Base-by-base conservation (phyloP, 64 coral and sea anemone species). In the Montipora cactus region DNA sequence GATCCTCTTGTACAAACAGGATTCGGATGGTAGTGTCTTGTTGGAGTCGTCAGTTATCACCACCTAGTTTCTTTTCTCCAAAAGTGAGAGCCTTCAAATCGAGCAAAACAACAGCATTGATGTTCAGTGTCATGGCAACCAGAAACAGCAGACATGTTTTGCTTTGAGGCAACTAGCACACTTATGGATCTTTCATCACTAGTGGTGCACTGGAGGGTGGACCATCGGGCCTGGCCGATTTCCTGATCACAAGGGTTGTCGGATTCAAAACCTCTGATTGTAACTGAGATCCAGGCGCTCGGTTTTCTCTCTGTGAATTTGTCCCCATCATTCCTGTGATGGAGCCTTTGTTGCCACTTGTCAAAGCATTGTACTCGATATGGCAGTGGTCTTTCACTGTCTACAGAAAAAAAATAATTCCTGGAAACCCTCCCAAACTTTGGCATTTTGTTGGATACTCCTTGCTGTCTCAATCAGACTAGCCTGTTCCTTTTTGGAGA, bases 281-380 rank as follows among this genome's bases (percentile, higher is more conserved):
- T 16, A 90, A 79, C 8, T 25, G 18, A 46, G 76, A 47, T n/a
- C 67, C 15, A 22, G 75, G 48, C 23, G 14, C 49, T 3, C 8
- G 25, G 18, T 79, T 53, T 21, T 62, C 2, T 62, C 19, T 9
- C 76, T 79, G 44, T 49, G 76, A 21, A 59, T 25, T 10, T 52
- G 78, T n/a, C 4, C 20, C 89, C 37, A 80, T 68, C 7, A 80
- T 55, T 90, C 80, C 44, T 61, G 25, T 11, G 89, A 80, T 80
- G 89, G 76, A 71, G 59, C 59, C 77, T 90, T 90, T 81, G 59
- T 77, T 90, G 16, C 89, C 77, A 53, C 89, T 91, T 44, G 80
- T 81, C 18, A 28, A 69, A 90, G 19, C 77, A 81, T 52, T 71
- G 61, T 12, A 91, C 66, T 51, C 77, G 44, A 70, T 81, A 14